A percentile compares a stretch with the other conserved stretches of the same genome.
Evolutionary conservation across 2,113 vertebrate genomes (phyloP).

Genomic region (Ia io): DNA sequence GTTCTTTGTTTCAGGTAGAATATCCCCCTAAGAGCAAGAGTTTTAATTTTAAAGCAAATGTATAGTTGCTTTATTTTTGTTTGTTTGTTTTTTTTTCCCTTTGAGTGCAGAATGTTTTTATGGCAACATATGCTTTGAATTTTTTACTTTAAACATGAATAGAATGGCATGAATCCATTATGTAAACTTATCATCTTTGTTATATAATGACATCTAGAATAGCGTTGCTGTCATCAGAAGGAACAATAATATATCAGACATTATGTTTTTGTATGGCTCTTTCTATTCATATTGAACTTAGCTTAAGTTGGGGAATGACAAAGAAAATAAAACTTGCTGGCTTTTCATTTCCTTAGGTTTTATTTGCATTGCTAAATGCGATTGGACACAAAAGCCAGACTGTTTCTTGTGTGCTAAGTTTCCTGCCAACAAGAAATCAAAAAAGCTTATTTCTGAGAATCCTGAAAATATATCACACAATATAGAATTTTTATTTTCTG

Average conservation of each 20-base stretch:
- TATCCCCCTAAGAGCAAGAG: neutral
- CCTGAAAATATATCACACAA: slow-evolving; percentile 7
- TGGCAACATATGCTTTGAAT: neutral
- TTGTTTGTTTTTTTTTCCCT: neutral
- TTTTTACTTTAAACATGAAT: slow-evolving; percentile 13
- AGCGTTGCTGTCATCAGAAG: neutral
- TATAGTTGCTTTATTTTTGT: neutral
- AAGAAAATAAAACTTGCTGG: slow-evolving; percentile 22
- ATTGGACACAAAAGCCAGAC: slow-evolving; percentile 36
- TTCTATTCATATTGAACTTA: slow-evolving; percentile 32
- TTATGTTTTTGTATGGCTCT: neutral
- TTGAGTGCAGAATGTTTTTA: neutral
- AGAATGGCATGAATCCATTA: neutral
- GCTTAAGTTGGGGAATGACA: slow-evolving; percentile 46
- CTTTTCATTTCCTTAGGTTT: slow-evolving; percentile 48
- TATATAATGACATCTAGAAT: neutral
- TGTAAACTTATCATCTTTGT: neutral
- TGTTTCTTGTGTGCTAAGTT: slow-evolving; percentile 26
- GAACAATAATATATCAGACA: slow-evolving; percentile 12
- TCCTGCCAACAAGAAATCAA: slow-evolving; percentile 30
- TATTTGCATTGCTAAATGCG: slow-evolving; percentile 56
- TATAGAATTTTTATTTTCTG: neutral
- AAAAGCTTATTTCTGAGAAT: slow-evolving; percentile 36
- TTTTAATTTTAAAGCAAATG: neutral
- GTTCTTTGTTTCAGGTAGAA: neutral